phyloP scores from a whole-genome alignment of 2,797 vertebrate genomes.

The Characodon lateralis region DNA sequence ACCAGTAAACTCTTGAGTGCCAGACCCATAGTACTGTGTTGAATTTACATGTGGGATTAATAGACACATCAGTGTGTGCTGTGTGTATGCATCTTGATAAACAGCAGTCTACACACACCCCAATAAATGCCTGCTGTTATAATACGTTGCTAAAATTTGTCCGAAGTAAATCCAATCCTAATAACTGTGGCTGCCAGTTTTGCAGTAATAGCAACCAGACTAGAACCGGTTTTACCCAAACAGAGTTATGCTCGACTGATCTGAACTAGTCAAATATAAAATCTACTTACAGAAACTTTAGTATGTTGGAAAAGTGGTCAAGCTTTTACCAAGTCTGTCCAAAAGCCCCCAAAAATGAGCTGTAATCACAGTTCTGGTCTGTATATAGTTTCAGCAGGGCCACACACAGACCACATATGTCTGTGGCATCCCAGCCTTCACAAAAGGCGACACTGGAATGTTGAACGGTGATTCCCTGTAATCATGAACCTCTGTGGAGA shows the following conservation, averaged over 20 bases:
- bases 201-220: conserved; percentile 5
- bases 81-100: conserved; percentile 38
- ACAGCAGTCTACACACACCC: conserved; percentile 35
- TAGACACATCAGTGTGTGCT: conserved; percentile 26
- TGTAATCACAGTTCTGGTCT: conserved; percentile 53
- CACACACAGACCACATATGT: conserved; percentile 67
- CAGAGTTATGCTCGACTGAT: conserved; percentile 20
- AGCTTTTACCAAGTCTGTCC: conserved; percentile 24
- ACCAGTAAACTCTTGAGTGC: conserved; percentile 38
- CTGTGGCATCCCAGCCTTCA: conserved; percentile 42
- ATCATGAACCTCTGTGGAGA: conserved; percentile 59
- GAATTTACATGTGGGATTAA: conserved; percentile 53
- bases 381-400: conserved; percentile 57
- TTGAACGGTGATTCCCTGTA: conserved; percentile 55
- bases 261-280: conserved; percentile 29
- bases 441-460: conserved; percentile 52
- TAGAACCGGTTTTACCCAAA: conserved; percentile 45
- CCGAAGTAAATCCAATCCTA: conserved; percentile 58
- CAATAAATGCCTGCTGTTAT: conserved; percentile 57
- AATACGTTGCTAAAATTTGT: conserved; percentile 71
- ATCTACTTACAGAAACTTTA: conserved; percentile 18
- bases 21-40: conserved; percentile 58
- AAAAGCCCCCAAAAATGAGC: conserved; percentile 41
- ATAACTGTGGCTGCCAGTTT: conserved; percentile 23
- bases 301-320: conserved; percentile 35